Conservation (phyloP, 2,888 invertebrate species). For the Trachelus stipa region DNA sequence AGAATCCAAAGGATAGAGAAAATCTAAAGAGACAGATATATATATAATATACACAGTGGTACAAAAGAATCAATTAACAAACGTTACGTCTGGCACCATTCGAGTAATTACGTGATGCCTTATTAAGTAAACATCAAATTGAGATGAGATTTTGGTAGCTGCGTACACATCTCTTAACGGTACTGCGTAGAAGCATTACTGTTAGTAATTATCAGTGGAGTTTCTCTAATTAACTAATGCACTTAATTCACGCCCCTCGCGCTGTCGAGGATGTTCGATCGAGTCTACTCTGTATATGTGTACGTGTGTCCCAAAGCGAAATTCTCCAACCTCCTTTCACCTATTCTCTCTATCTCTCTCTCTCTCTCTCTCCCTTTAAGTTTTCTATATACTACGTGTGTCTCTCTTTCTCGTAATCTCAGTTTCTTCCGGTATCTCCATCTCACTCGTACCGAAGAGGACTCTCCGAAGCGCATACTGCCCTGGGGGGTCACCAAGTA, state of each 20-base stretch:
- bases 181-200: too few relatives aligned
- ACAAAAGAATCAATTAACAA: too few relatives aligned
- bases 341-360: slow-evolving; percentile 25
- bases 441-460: slow-evolving; percentile 33
- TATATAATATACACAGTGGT: too few relatives aligned
- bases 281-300: slow-evolving; percentile 11
- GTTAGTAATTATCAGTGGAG: slow-evolving; percentile 26
- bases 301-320: slow-evolving; percentile 35
- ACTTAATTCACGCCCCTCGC: slow-evolving; percentile 38
- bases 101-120: slow-evolving; percentile 1
- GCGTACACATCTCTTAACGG: too few relatives aligned
- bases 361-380: slow-evolving; percentile 17
- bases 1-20: too few relatives aligned
- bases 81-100: too few relatives aligned
- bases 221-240: slow-evolving; percentile 56
- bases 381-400: too few relatives aligned
- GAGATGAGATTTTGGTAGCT: too few relatives aligned
- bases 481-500: slow-evolving; percentile 62
- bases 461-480: slow-evolving; percentile 33
- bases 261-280: slow-evolving; percentile 36
- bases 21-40: too few relatives aligned
- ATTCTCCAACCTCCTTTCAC: slow-evolving; percentile 24
- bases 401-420: slow-evolving; percentile 22
- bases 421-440: slow-evolving; percentile 20
- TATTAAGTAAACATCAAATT: too few relatives aligned